These are phyloP conservation scores for Phalacrocorax aristotelis DNA, from an alignment of 2,113 vertebrate species.

Conservation along the genomic window DNA sequence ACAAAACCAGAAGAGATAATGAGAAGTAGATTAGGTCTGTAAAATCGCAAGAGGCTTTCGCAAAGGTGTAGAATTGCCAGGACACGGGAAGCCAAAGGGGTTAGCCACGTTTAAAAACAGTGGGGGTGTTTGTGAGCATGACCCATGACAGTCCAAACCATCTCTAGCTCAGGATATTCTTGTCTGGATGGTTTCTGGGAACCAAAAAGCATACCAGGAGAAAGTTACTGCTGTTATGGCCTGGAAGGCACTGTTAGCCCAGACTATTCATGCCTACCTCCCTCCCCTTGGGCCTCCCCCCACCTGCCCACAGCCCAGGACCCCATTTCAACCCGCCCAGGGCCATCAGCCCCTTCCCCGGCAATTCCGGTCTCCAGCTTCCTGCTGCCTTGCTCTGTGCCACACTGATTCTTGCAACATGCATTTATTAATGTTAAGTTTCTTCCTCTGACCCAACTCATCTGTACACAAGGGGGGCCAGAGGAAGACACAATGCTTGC, in stretches of 20 bases:
- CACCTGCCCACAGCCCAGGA: neutral
- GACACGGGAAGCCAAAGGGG: neutral
- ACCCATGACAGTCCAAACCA: neutral
- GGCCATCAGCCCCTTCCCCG: neutral
- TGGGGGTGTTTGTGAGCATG: neutral
- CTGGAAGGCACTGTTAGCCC: neutral
- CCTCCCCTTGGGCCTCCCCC: neutral
- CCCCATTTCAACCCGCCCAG: neutral
- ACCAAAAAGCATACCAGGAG: neutral
- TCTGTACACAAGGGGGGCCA: neutral
- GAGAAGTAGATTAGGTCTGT: neutral
- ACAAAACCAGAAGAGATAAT: neutral
- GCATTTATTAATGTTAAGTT: neutral
- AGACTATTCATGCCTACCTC: neutral
- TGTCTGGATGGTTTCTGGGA: neutral
- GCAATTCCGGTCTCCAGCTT: neutral
- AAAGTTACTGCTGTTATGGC: neutral
- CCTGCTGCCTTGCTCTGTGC: neutral
- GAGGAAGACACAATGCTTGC: fast-evolving
- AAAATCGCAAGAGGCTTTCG: neutral
- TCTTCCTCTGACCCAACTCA: neutral
- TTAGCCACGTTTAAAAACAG: neutral
- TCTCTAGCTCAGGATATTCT: neutral
- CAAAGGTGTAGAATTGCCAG: neutral
- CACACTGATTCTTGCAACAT: neutral